Base-by-base conservation (phyloP, 1,140 invertebrate species). In the Micrasema longulum region DNA sequence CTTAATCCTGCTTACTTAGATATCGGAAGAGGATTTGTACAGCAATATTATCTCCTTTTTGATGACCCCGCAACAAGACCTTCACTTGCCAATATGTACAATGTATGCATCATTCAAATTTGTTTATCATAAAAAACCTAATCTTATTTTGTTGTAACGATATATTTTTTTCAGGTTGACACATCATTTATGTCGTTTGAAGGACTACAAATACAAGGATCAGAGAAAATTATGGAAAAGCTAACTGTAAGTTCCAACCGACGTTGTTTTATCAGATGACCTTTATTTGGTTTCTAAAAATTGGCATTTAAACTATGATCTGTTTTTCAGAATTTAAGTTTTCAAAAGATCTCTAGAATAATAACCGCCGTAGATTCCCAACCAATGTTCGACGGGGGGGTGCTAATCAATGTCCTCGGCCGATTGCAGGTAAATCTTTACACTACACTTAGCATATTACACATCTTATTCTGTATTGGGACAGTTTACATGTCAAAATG, bases 161-260 rank as follows among this genome's bases (percentile, higher is more conserved):
- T 71, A 16, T 18, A 71, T 38, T 76, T 76, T 50, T 90, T 88
- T 10, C 80, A 97, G 95, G 89, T 91, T 38, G 94, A 95, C 80
- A 91, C 92, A 48, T 97, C 95, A 0, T 93, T 97, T 78, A 97
- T 98, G 95, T 95, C 95, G 22, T 98, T 97, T 85, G 96, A 98
- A 87, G 96, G 95, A 50, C 87, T 91, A 60, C 95, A 96, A 85
- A 87, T 96, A 75, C 94, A 97, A 87, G 96, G 96, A 80, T 89
- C 93, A 77, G 86, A 89, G 72, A 96, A 96, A 87, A 97, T 98
- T 78, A 93, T 97, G 90, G 95, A 97, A 87, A 97, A 97, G 87
- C 87, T 97, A 79, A 93, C 89, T 87, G 95, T 96, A 84, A 91
- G 92, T 69, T 22, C 22, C 20, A 83, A 80, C 78, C 38, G 52